A percentile compares a stretch with the other conserved stretches of the same genome.
Evolutionary conservation across 2,113 vertebrate species (phyloP).

Genomic region (Laticauda laticaudata): DNA sequence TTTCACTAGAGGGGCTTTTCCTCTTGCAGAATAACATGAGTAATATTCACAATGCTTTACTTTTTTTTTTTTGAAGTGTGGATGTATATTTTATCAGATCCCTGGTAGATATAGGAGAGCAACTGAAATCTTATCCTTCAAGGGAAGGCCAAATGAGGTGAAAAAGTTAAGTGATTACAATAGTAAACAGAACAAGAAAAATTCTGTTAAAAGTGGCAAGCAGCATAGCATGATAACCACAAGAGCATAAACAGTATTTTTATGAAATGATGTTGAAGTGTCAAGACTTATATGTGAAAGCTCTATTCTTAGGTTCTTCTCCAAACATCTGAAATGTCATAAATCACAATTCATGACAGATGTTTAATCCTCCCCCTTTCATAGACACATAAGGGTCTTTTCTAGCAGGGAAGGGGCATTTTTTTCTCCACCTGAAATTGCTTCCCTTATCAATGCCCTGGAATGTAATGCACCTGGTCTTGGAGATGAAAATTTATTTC

Average conservation of each 20-base stretch:
- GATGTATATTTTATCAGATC: neutral
- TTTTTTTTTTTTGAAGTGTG: neutral
- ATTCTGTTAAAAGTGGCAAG: conserved; percentile 12
- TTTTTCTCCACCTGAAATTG: neutral
- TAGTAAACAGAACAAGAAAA: neutral
- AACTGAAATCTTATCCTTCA: neutral
- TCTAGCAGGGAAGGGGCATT: neutral
- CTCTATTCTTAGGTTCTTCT: neutral
- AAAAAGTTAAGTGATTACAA: neutral
- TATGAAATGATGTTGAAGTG: neutral
- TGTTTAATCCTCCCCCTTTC: neutral
- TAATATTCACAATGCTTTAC: neutral
- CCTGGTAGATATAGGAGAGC: neutral
- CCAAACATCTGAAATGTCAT: neutral
- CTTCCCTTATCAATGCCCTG: neutral
- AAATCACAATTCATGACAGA: neutral
- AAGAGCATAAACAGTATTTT: neutral
- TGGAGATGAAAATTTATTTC: neutral
- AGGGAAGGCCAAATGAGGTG: neutral
- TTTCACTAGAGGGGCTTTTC: neutral
- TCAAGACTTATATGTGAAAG: neutral
- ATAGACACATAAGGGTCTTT: neutral
- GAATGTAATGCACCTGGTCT: neutral
- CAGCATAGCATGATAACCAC: neutral
- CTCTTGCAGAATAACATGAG: neutral